Conservation (phyloP, 2,888 invertebrate species). For the Omphaloscelis lunosa region DNA sequence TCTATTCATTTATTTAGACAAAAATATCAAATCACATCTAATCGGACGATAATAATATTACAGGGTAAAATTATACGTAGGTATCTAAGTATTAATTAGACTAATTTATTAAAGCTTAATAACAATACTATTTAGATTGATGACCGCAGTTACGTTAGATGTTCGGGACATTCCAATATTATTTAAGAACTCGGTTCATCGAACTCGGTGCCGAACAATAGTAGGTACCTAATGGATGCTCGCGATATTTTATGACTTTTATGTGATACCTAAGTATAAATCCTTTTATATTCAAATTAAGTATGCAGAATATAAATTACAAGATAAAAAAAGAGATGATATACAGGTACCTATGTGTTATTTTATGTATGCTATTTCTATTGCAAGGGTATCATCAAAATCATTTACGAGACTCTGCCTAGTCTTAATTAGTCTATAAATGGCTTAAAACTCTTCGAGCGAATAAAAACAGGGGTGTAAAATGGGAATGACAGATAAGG, state of each 20-base stretch:
- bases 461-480: conserved; percentile 1
- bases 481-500: not conserved
- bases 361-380: not conserved
- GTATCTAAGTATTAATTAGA: conserved; percentile 56
- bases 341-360: not conserved
- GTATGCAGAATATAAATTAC: conserved; percentile 1
- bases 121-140: conserved; percentile 59
- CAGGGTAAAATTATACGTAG: conserved; percentile 58
- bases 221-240: not conserved
- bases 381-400: not conserved
- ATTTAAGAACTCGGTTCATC: conserved; percentile 44
- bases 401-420: not conserved
- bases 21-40: conserved; percentile 58
- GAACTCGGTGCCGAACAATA: conserved; percentile 47
- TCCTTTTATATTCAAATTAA: conserved; percentile 9
- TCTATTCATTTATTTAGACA: conserved; percentile 46
- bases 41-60: conserved; percentile 61
- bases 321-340: not conserved
- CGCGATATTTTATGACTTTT: conserved; percentile 6
- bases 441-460: not conserved
- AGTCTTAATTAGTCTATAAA: not conserved
- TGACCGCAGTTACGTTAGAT: conserved; percentile 32
- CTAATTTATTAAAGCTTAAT: conserved; percentile 67
- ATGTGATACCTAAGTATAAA: not conserved
- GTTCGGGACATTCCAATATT: conserved; percentile 35